phyloP scores from a whole-genome alignment of 1,140 invertebrate genomes.

The Drosophila mauritiana region DNA sequence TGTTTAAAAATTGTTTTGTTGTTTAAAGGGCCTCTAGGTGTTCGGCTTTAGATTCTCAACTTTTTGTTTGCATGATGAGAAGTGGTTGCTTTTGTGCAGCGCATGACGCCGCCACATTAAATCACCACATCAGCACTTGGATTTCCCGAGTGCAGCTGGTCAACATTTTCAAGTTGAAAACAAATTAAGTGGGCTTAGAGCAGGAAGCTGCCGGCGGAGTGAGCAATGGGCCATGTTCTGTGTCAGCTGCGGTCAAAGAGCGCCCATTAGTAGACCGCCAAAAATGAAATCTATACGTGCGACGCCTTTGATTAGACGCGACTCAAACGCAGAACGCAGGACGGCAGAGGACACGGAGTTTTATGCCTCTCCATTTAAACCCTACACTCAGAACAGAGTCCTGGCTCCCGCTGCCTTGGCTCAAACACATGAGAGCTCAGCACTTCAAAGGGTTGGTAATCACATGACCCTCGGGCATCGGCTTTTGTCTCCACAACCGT shows the following conservation, averaged over 20 bases:
- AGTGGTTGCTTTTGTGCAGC: background rate
- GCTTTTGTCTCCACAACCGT: constrained; percentile 2
- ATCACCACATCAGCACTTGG: constrained; percentile 57
- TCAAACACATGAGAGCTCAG: constrained; percentile 31
- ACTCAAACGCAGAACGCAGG: constrained; percentile 27
- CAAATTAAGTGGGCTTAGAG: constrained; percentile 40
- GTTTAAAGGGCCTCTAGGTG: background rate
- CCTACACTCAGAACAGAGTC: background rate
- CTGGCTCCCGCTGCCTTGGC: background rate
- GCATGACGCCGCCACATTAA: constrained; percentile 45
- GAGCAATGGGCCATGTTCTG: constrained; percentile 18
- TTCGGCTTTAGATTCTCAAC: background rate
- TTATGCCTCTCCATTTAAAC: background rate
- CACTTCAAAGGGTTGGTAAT: constrained; percentile 71
- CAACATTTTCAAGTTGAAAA: constrained; percentile 71
- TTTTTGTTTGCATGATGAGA: background rate
- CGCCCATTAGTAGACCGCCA: constrained; percentile 71
- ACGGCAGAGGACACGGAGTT: constrained; percentile 11
- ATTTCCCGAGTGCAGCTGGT: constrained; percentile 27
- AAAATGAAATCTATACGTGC: constrained; percentile 79
- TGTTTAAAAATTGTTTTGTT: too few relatives aligned
- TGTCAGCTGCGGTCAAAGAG: constrained; percentile 65
- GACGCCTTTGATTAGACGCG: constrained; percentile 72
- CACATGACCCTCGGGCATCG: constrained; percentile 29
- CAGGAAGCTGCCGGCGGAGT: constrained; percentile 3